Base-by-base conservation (phyloP, 2,797 vertebrate genomes). In the Holocentrus rufus region DNA sequence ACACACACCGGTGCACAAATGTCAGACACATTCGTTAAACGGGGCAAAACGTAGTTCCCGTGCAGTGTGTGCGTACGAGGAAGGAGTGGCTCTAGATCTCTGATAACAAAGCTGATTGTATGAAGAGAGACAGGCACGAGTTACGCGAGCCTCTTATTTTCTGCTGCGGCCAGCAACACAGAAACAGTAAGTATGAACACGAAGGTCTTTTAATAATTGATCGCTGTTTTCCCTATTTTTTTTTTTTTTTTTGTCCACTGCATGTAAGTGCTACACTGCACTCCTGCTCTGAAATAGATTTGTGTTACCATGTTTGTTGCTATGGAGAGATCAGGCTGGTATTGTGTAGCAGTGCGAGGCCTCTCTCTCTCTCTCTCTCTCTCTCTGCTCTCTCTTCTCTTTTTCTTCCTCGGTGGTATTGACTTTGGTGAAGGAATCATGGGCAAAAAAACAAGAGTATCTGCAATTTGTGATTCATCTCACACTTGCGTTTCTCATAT, bases 231-330 rank as follows among this genome's bases (percentile, higher is more conserved):
- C 69, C 49, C 44, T 63, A 50, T 77, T 83, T 86, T 63, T 67
- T 56, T 69, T 65, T 52, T 11, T n/a, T n/a, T n/a, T n/a, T n/a
- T n/a, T n/a, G 72, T 74, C 44, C 5, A 57, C 69, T 81, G 81
- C 74, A 72, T 89, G 87, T 79, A 90, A 90, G 87, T 84, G 89
- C 80, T 86, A 63, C 14, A 42, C 82, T 79, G 79, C 54, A 39
- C 81, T 77, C 31, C 68, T 53, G 81, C 76, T 89, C 90, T 86
- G 88, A 91, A 92, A 91, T 90, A 91, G 89, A 87, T 87, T 85
- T 90, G 87, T 87, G 87, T 91, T 91, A 80, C 89, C 85, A 80
- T 88, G 89, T 83, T 85, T 91, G 92, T 93, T 92, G 90, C 91
- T 86, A 92, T 92, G 89, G 91, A 87, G 90, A 91, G 83, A 84